A percentile compares a stretch with the other conserved stretches of the same genome.
phyloP scores from a whole-genome alignment of 2,113 vertebrate genomes.

The Trachemys scripta region DNA sequence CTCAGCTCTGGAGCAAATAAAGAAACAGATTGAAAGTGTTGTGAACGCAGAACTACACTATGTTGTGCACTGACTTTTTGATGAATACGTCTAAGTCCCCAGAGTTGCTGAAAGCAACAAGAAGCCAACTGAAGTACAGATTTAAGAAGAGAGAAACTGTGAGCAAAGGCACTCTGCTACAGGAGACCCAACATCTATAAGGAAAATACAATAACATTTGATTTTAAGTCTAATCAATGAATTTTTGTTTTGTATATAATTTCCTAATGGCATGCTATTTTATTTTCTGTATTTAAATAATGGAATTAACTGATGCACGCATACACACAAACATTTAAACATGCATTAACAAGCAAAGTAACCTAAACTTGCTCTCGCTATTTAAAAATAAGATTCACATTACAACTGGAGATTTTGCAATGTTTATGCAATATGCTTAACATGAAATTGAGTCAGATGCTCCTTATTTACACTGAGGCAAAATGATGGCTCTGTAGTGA shows the following conservation, averaged over 20 bases:
- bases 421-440: background rate
- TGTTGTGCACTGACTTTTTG: background rate
- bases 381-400: background rate
- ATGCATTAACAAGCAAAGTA: background rate
- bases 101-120: background rate
- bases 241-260: background rate
- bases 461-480: background rate
- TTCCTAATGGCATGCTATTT: background rate
- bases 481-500: background rate
- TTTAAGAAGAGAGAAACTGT: background rate
- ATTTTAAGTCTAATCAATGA: background rate
- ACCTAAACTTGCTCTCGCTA: background rate
- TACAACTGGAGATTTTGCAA: background rate
- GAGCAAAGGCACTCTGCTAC: background rate
- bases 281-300: no score
- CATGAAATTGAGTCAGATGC: background rate
- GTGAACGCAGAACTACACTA: background rate
- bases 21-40: background rate
- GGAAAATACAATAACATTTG: background rate
- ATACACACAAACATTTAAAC: background rate
- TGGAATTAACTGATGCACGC: background rate
- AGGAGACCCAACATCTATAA: background rate
- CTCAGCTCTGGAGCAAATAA: background rate
- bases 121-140: background rate
- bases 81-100: background rate